Base-by-base conservation (phyloP, 1,140 invertebrate genomes). In the Panulirus ornatus region DNA sequence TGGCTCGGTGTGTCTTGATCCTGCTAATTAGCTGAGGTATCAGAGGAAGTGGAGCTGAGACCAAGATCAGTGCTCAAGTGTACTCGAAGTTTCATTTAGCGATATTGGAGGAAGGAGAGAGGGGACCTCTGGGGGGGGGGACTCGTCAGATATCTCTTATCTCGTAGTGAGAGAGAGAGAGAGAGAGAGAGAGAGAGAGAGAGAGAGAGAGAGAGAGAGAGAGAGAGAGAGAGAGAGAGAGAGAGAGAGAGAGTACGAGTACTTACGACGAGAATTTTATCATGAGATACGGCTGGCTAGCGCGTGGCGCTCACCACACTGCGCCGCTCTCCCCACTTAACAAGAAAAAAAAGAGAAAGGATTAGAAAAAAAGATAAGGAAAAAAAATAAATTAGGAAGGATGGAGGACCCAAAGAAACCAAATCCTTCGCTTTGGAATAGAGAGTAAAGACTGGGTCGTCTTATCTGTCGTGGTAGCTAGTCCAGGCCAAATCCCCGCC, bases 401-500 rank as follows among this genome's bases (percentile, higher is more conserved):
- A n/a, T n/a, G n/a, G n/a, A n/a, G n/a, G n/a, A n/a, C n/a, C n/a
- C n/a, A n/a, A n/a, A n/a, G n/a, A n/a, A 47, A 34, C 9, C 2
- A 63, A 63, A 30, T 63, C n/a, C 19, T 8, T 30, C 58, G n/a
- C n/a, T 30, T 27, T 19, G 9, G 19, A 19, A 19, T 8, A 58
- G 51, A 58, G 22, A 79, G 76, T 47, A 44, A 79, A n/a, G 76
- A 44, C 42, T 79, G 8, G n/a, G 44, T 47, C 8, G 42, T 79
- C 76, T 79, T 79, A 79, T 79, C 76, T 79, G 44, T n/a, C 44
- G 44, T 19, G 75, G 40, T 34, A 40, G 75, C 42, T 14, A 79
- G 76, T 79, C 42, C 44, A n/a, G 76, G 19, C 76, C 76, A 79
- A 79, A 79, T 79, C 76, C 76, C 76, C 42, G 44, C 76, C 42